Conservation (phyloP, 1,140 invertebrate genomes). For the Orussus abietinus region DNA sequence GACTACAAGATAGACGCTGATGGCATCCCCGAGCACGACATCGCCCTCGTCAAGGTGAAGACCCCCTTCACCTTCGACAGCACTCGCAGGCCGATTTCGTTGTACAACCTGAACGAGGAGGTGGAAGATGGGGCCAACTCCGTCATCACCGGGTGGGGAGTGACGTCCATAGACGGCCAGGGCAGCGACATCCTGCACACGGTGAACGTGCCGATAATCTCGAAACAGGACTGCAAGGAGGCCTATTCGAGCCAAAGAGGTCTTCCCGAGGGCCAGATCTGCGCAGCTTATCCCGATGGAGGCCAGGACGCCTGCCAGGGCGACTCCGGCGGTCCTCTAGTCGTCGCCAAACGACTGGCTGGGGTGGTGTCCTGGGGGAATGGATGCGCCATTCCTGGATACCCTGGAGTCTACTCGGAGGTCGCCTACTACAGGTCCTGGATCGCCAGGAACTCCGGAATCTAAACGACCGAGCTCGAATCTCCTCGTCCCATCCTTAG, state of each 20-base stretch:
- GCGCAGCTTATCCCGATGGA: constrained; percentile 61
- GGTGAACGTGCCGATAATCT: constrained; percentile 40
- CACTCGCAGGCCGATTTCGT: constrained; percentile 11
- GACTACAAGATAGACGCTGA: constrained; percentile 1
- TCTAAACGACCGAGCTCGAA: too few relatives aligned
- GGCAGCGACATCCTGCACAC: constrained; percentile 21
- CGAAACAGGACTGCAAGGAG: constrained; percentile 29
- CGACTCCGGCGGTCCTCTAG: constrained; percentile 53
- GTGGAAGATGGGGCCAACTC: constrained; percentile 22
- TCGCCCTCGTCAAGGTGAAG: constrained; percentile 16
- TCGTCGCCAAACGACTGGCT: constrained; percentile 46
- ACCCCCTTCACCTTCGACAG: constrained; percentile 17
- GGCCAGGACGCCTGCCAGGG: constrained; percentile 64
- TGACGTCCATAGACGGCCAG: constrained; percentile 14
- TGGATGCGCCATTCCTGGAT: constrained; percentile 56
- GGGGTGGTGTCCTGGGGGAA: constrained; percentile 62
- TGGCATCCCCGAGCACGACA: constrained; percentile 16
- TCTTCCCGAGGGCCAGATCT: constrained; percentile 65
- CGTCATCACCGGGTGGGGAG: constrained; percentile 44
- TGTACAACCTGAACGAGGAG: constrained; percentile 13
- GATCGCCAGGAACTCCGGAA: constrained; percentile 30
- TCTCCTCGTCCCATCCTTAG: too few relatives aligned
- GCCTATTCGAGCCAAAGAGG: constrained; percentile 29
- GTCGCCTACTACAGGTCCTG: constrained; percentile 52
- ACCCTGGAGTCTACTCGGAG: constrained; percentile 63